Evolutionary conservation across 2,888 invertebrate species (phyloP), one percentile per base, ranked within the genome.

Genomic region (Folsomia manolachei): DNA sequence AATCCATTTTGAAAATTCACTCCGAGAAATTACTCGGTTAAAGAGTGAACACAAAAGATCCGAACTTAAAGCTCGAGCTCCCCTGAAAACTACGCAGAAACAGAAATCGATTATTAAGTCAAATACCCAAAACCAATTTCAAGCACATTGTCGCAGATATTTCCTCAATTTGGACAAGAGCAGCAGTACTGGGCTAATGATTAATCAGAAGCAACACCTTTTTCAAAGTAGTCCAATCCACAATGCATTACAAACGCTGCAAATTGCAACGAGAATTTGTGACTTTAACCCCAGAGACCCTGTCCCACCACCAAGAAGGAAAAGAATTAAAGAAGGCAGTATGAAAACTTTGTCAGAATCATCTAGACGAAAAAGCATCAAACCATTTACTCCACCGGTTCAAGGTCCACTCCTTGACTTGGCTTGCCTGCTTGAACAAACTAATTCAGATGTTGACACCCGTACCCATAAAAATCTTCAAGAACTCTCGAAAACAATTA

Each of bases 251-350:
- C 19, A 18, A n/a, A 19, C 56, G 4, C n/a, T 56, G 56, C 56
- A 56, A 56, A 56, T 56, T 19, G 56, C 56, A 18, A 14, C 56
- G n/a, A 56, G 56, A 56, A 56, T 56, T 56, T n/a, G 56, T 56
- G 56, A 56, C 21, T 56, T 56, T 56, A 56, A 56, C 19, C 56
- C 56, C 56, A 56, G n/a, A n/a, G 56, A 21, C 18, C 56, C 56
- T 56, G 18, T 21, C 56, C 19, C 56, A 4, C 56, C 56, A 14
- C 18, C 18, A n/a, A 56, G 56, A 56, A 56, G 19, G 56, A 56
- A 56, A 56, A 56, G 7, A 39, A 9, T 39, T 4, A 14, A 9
- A 39, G 39, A 14, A 14, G n/a, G n/a, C n/a, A n/a, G n/a, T n/a
- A n/a, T n/a, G n/a, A n/a, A n/a, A n/a, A n/a, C n/a, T n/a, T n/a